A percentile compares a stretch with the other conserved stretches of the same genome.
phyloP scores from a whole-genome alignment of 2,888 invertebrate species.

The Limnephilus auricula region DNA sequence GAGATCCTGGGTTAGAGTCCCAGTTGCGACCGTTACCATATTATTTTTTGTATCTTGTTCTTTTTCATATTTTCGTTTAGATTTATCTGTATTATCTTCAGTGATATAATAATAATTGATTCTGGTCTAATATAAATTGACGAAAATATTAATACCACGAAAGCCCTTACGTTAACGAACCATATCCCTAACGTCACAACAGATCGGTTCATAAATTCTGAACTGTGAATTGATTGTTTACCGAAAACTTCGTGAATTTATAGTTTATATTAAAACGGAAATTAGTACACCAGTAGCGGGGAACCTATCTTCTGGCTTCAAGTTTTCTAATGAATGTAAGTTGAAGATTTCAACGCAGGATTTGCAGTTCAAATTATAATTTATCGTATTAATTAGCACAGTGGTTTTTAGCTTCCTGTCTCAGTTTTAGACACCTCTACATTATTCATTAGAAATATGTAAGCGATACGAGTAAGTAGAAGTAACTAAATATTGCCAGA shows the following conservation, averaged over 20 bases:
- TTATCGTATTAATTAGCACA: neutral
- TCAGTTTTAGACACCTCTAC: neutral
- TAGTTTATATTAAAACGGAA: slow-evolving; percentile 20
- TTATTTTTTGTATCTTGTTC: too few relatives aligned
- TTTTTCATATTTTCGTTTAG: too few relatives aligned
- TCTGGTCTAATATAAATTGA: neutral
- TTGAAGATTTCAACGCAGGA: neutral
- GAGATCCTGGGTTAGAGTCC: too few relatives aligned
- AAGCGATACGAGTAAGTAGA: neutral
- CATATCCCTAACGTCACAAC: neutral
- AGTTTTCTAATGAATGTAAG: neutral
- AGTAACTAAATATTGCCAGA: neutral
- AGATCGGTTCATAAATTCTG: neutral
- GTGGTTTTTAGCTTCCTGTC: neutral
- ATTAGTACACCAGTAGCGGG: neutral
- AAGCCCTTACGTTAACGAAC: neutral
- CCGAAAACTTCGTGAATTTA: neutral
- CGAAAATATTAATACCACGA: neutral
- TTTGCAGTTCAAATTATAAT: neutral
- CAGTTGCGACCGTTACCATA: too few relatives aligned
- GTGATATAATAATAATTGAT: neutral
- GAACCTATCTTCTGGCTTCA: neutral
- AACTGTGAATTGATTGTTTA: neutral
- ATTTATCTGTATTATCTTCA: too few relatives aligned
- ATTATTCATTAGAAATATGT: neutral